A percentile compares a stretch with the other conserved stretches of the same genome.
Evolutionary conservation across 2,797 vertebrate genomes (phyloP).

Genomic region (Choloepus didactylus): DNA sequence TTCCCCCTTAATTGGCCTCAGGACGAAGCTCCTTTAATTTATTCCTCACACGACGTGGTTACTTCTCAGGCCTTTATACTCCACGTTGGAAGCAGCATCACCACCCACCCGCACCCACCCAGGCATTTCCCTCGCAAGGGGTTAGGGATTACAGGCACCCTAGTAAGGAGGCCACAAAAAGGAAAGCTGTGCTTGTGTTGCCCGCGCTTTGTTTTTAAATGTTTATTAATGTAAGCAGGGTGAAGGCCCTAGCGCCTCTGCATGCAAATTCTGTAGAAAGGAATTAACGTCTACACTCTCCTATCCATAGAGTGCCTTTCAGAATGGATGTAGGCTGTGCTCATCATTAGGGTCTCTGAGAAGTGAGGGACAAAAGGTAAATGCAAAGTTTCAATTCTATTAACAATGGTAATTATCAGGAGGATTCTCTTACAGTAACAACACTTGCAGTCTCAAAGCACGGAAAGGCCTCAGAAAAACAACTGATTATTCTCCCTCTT

Average conservation of each 20-base stretch:
- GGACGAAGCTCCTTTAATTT: background rate
- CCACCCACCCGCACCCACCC: background rate
- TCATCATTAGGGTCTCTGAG: background rate
- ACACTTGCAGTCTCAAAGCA: background rate
- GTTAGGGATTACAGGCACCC: background rate
- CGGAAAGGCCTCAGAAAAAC: background rate
- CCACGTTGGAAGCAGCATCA: fast-evolving
- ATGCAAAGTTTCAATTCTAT: slow-evolving; percentile 59
- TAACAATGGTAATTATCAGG: slow-evolving; percentile 47
- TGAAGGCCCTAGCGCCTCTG: background rate
- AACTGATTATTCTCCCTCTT: background rate
- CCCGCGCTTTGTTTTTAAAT: slow-evolving; percentile 60
- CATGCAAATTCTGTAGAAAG: background rate
- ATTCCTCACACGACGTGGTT: slow-evolving; percentile 63
- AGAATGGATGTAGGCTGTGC: background rate
- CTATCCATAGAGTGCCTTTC: background rate
- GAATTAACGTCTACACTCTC: background rate
- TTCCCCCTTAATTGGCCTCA: background rate
- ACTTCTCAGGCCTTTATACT: background rate
- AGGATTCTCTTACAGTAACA: slow-evolving; percentile 6
- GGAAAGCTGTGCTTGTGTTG: background rate
- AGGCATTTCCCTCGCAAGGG: background rate
- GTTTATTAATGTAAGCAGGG: slow-evolving; percentile 38
- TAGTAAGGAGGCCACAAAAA: background rate
- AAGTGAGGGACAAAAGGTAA: slow-evolving; percentile 53